A percentile compares a stretch with the other conserved stretches of the same genome.
Conservation (phyloP, 2,797 vertebrate genomes). For the Poeciliopsis presidionis region DNA sequence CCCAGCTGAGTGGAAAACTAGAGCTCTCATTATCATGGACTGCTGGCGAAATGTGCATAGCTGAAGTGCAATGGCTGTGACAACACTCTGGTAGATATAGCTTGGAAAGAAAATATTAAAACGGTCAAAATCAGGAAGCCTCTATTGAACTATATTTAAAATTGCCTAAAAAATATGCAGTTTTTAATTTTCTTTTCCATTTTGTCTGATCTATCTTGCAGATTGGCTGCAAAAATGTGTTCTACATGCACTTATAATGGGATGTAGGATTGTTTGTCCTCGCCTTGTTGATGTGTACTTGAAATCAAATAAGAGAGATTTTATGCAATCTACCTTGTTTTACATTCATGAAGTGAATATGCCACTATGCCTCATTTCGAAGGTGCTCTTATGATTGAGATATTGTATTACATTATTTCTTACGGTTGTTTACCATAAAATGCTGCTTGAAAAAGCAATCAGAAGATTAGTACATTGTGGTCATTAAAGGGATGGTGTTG, state of each 20-base stretch:
- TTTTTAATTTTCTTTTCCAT: background rate
- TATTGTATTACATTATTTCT: background rate
- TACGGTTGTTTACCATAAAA: background rate
- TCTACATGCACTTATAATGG: background rate
- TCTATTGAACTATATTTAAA: background rate
- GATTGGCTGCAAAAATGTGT: background rate
- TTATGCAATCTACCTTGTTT: too few species aligned
- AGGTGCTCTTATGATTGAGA: background rate
- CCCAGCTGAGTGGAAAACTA: slow-evolving; percentile 44
- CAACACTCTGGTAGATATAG: slow-evolving; percentile 11
- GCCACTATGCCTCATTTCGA: background rate
- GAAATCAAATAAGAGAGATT: background rate
- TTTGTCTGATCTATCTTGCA: background rate
- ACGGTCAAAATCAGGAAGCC: background rate
- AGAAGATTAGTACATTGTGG: background rate
- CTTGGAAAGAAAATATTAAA: slow-evolving; percentile 9
- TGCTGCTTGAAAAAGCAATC: background rate
- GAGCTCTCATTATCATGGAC: slow-evolving; percentile 48
- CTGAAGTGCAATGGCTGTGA: slow-evolving; percentile 33
- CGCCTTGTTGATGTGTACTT: background rate
- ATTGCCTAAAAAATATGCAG: background rate
- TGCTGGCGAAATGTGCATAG: slow-evolving; percentile 39
- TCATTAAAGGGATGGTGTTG: background rate
- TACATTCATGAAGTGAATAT: background rate
- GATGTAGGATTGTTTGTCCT: background rate